These are phyloP conservation scores for Ptychoptera contaminata DNA, from an alignment of 2,888 invertebrate species.

Conservation along the genomic window DNA sequence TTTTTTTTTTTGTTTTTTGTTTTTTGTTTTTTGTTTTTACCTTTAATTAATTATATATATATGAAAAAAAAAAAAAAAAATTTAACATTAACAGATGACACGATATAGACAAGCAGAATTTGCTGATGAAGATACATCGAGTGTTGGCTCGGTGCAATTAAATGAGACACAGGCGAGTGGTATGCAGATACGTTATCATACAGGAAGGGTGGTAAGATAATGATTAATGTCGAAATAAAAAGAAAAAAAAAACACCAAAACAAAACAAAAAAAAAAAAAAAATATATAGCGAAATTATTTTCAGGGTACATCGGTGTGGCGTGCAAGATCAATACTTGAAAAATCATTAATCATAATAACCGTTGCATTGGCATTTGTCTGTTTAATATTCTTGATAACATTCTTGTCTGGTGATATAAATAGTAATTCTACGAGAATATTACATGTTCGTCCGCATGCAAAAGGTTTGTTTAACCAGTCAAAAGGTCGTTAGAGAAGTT, in stretches of 20 bases:
- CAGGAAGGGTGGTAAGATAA: constrained; percentile 39
- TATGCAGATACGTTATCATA: constrained; percentile 68
- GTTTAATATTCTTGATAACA: constrained; percentile 42
- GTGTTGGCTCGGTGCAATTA: constrained; percentile 69
- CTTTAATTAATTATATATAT: neutral
- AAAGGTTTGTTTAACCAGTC: constrained; percentile 21
- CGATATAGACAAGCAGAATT: constrained; percentile 77
- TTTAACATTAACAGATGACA: constrained; percentile 72
- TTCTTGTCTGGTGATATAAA: constrained; percentile 38
- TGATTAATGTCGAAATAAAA: neutral
- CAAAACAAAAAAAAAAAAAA: neutral
- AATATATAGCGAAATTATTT: constrained; percentile 15
- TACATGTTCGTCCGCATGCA: constrained; percentile 35
- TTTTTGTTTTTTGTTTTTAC: too few species aligned
- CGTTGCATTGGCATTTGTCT: constrained; percentile 37
- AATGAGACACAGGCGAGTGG: constrained; percentile 65
- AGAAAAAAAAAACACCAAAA: neutral
- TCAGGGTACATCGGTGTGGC: constrained; percentile 64
- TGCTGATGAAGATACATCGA: constrained; percentile 67
- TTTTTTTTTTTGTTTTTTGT: neutral
- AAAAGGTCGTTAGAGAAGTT: neutral
- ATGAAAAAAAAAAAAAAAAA: neutral
- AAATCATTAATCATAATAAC: constrained; percentile 40
- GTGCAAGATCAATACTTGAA: constrained; percentile 53
- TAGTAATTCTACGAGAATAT: constrained; percentile 32